Evolutionary conservation across 2,113 vertebrate genomes (phyloP).

Genomic region (Notiomystis cincta): DNA sequence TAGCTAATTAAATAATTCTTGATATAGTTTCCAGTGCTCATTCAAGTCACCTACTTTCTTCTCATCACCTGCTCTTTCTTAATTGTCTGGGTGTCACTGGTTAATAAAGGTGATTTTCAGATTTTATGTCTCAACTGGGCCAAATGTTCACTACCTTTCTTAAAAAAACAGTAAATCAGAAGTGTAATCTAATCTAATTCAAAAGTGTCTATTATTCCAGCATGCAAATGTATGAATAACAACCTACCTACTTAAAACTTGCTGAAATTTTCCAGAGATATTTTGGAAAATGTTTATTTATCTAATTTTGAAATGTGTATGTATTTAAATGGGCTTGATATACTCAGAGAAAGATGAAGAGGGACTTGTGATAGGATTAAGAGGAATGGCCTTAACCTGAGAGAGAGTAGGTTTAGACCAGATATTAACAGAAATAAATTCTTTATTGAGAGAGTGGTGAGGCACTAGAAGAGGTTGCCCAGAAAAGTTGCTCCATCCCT

Average conservation of each 20-base stretch:
- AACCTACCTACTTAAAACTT: neutral
- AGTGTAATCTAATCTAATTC: neutral
- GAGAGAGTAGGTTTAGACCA: neutral
- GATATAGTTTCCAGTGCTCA: neutral
- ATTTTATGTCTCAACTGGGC: neutral
- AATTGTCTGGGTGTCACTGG: neutral
- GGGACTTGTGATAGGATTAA: neutral
- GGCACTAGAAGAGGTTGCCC: neutral
- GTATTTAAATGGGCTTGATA: neutral
- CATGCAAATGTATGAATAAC: neutral
- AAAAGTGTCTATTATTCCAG: neutral
- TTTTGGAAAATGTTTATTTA: neutral
- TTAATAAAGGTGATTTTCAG: neutral
- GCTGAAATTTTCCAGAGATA: neutral
- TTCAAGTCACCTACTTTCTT: constrained; percentile 19
- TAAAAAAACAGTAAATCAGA: neutral
- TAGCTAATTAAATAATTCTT: constrained; percentile 13
- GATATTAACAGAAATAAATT: neutral
- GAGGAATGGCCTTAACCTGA: neutral
- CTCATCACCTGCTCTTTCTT: neutral
- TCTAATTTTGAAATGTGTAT: neutral
- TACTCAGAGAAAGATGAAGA: neutral
- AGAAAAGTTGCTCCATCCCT: neutral
- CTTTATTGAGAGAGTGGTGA: neutral
- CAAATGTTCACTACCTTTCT: neutral